Percentiles rank a stretch among this genome's conserved stretches.
These are phyloP conservation scores for Gymnosoma rotundatum DNA, from an alignment of 2,888 invertebrate species.

Conservation along the genomic window DNA sequence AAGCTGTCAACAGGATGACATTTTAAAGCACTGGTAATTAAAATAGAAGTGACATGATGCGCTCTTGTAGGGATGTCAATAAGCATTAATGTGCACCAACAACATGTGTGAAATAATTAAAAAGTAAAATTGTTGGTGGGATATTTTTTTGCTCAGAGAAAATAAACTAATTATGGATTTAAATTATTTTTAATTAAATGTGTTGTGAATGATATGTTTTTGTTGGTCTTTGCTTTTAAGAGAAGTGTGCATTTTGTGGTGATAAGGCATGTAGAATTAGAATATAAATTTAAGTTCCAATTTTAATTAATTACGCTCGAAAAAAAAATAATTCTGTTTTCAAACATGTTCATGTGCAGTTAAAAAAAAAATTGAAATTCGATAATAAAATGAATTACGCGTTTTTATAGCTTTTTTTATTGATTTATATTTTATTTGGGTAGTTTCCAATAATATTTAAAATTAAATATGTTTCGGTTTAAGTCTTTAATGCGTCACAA, in stretches of 20 bases:
- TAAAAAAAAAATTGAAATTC: no score
- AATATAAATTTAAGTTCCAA: no score
- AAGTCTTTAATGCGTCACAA: neutral
- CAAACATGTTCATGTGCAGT: no score
- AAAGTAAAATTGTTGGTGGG: neutral
- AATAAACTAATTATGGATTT: conserved; percentile 32
- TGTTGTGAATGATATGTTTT: conserved; percentile 8
- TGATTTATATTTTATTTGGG: no score
- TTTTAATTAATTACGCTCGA: no score
- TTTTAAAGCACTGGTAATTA: conserved; percentile 64
- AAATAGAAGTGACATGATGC: conserved; percentile 65
- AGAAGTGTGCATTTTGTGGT: neutral
- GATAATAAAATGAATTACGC: no score
- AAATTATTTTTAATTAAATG: conserved; percentile 55
- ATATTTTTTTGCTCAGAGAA: neutral
- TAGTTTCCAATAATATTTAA: no score
- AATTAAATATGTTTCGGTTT: conserved; percentile 20
- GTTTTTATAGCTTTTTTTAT: no score
- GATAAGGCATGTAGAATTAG: no score
- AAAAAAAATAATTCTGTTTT: no score
- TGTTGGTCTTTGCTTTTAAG: neutral
- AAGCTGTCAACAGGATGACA: conserved; percentile 64
- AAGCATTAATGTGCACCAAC: conserved; percentile 17
- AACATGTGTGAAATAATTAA: conserved; percentile 3
- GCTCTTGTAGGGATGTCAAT: conserved; percentile 63